phyloP scores from a whole-genome alignment of 2,113 vertebrate species.

The Syngnathoides biaculeatus region DNA sequence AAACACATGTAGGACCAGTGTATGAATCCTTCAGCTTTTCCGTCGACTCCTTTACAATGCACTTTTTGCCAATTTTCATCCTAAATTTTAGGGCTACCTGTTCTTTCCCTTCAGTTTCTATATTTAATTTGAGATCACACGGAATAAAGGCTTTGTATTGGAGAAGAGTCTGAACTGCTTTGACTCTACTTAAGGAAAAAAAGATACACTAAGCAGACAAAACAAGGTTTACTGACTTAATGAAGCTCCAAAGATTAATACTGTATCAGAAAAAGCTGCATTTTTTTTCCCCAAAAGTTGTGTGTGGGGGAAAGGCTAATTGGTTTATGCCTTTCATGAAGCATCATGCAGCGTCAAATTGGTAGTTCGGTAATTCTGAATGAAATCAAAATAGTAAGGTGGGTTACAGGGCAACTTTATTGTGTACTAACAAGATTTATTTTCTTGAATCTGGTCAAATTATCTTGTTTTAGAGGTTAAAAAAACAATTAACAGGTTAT shows the following conservation, averaged over 20 bases:
- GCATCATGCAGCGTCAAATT: constrained; percentile 66
- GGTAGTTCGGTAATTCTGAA: constrained; percentile 58
- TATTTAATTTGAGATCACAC: constrained; percentile 38
- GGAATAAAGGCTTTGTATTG: constrained; percentile 51
- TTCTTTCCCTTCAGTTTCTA: constrained; percentile 41
- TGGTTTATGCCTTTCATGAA: constrained; percentile 71
- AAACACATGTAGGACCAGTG: constrained; percentile 23
- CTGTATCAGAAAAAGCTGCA: constrained; percentile 58
- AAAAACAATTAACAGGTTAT: no score
- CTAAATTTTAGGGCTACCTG: constrained; percentile 21
- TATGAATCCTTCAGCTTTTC: constrained; percentile 10
- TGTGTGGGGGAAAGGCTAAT: constrained; percentile 42
- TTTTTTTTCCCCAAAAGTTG: constrained; percentile 47
- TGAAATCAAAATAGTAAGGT: constrained; percentile 67
- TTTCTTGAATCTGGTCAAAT: no score
- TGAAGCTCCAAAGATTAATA: constrained; percentile 62
- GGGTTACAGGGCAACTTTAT: constrained; percentile 26
- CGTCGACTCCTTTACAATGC: constrained; percentile 25
- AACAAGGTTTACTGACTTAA: constrained; percentile 33
- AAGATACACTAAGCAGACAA: constrained; percentile 57
- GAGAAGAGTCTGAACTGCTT: constrained; percentile 35
- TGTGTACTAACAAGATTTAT: no score
- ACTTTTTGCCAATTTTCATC: constrained; percentile 17
- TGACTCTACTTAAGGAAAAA: constrained; percentile 47
- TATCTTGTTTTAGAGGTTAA: no score